Percentiles rank a stretch among this genome's conserved stretches.
These are phyloP conservation scores for Acanthiza pusilla DNA, from an alignment of 2,797 vertebrate genomes.

Conservation along the genomic window DNA sequence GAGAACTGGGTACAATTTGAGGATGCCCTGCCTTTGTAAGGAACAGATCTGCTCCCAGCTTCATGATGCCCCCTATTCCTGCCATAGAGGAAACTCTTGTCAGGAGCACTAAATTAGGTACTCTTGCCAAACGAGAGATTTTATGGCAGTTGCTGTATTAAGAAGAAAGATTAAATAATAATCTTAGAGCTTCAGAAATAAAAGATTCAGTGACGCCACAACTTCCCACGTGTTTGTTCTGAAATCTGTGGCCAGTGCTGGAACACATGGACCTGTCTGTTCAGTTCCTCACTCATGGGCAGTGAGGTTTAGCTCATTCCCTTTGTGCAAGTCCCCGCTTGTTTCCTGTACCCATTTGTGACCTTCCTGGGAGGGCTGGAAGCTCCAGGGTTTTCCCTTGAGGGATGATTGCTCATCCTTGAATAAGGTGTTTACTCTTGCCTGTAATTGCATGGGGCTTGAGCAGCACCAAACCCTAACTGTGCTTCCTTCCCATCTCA, in stretches of 20 bases:
- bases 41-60: not conserved
- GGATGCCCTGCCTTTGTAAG: not conserved
- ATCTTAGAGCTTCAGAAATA: not conserved
- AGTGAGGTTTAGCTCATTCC: conserved; percentile 39
- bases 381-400: conserved; percentile 46
- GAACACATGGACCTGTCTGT: not conserved
- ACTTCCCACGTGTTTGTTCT: not conserved
- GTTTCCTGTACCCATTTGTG: conserved; percentile 51
- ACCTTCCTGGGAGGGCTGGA: conserved; percentile 57
- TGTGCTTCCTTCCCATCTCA: conserved; percentile 55
- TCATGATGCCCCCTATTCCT: not conserved
- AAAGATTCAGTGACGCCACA: not conserved
- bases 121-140: not conserved
- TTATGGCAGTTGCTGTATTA: not conserved
- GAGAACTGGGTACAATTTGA: not conserved
- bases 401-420: conserved; percentile 52
- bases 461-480: conserved; percentile 34
- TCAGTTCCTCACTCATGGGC: not conserved
- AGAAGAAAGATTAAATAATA: not conserved
- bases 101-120: not conserved
- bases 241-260: not conserved
- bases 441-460: conserved; percentile 47
- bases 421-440: conserved; percentile 64
- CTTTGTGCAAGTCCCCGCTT: conserved; percentile 50
- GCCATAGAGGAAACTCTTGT: not conserved